Percentiles rank a stretch among this genome's conserved stretches.
Evolutionary conservation across 2,797 vertebrate genomes (phyloP).

Genomic region (Simalia tracyae): DNA sequence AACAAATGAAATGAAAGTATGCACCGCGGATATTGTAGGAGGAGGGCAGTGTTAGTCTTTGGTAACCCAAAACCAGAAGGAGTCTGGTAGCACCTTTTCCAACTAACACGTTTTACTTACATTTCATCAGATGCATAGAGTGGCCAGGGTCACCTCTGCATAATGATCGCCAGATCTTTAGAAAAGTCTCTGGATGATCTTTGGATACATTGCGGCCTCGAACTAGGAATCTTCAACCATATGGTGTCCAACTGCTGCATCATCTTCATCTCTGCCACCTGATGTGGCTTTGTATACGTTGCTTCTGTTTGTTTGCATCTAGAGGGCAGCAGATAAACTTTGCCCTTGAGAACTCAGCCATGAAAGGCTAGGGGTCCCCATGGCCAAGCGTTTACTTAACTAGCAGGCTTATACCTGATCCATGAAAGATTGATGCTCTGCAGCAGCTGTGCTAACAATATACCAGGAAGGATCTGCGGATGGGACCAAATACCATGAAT

Average conservation of each 20-base stretch:
- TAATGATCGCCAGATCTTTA: not conserved
- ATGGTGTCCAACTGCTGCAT: not conserved
- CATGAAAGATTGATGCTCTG: not conserved
- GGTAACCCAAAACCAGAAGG: no score
- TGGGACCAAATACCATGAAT: not conserved
- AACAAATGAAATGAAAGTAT: no score
- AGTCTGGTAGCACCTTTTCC: no score
- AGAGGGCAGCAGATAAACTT: not conserved
- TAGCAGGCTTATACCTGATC: not conserved
- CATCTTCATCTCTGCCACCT: not conserved
- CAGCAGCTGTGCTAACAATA: not conserved
- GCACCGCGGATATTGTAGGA: no score
- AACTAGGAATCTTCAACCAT: not conserved
- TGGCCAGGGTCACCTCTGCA: not conserved
- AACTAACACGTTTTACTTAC: no score
- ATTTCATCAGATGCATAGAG: not conserved
- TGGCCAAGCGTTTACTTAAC: not conserved
- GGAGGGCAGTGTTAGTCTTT: no score
- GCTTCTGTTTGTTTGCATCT: not conserved
- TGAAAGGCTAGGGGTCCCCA: not conserved
- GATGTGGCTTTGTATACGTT: not conserved
- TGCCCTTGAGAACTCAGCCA: not conserved
- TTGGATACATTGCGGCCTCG: not conserved
- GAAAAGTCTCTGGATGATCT: not conserved
- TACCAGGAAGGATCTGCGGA: not conserved